Evolutionary conservation across 2,797 vertebrate genomes (phyloP), one percentile per base, ranked within the genome.

Genomic region (Parambassis ranga): DNA sequence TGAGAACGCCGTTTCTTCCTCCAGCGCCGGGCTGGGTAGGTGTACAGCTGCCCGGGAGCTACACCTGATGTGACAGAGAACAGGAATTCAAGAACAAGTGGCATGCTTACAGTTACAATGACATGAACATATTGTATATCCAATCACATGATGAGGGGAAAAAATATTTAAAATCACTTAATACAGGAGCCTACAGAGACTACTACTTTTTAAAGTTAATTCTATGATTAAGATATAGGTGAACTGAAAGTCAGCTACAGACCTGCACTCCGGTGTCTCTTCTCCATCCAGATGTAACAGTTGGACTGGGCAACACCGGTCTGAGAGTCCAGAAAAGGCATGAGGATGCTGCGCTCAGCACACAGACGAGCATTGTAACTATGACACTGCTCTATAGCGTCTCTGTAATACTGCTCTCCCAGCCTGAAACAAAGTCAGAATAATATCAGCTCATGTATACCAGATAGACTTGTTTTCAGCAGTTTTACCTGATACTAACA

Each of bases 251-350:
- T 31, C 22, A 44, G 24, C 10, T 13, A 48, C 10, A 26, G 63
- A 97, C 96, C 97, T 86, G 97, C 95, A 36, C 96, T 96, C 0
- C 97, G 89, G 82, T 98, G 96, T 60, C 97, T 92, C 76, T 98
- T 98, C 72, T 99, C 97, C 97, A 99, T 99, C 97, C 97, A 98
- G 83, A 98, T 99, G 71, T 98, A 99, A 85, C 97, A 98, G 88
- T 99, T 99, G 79, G 96, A 98, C 82, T 99, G 97, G 4, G 97
- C 97, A 4, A 98, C 97, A 2, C 97, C 96, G 0, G 97, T 98
- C 87, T 99, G 97, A 0, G 97, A 99, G 82, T 98, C 97, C 43
- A 99, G 82, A 87, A 99, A 99, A 1, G 97, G 97, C 87, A 99
- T 94, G 16, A 97, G 95, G 50, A 98, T 96, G 11, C 96, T 98